Evolutionary conservation across 2,888 invertebrate genomes (phyloP).

Genomic region (Biston betularia): DNA sequence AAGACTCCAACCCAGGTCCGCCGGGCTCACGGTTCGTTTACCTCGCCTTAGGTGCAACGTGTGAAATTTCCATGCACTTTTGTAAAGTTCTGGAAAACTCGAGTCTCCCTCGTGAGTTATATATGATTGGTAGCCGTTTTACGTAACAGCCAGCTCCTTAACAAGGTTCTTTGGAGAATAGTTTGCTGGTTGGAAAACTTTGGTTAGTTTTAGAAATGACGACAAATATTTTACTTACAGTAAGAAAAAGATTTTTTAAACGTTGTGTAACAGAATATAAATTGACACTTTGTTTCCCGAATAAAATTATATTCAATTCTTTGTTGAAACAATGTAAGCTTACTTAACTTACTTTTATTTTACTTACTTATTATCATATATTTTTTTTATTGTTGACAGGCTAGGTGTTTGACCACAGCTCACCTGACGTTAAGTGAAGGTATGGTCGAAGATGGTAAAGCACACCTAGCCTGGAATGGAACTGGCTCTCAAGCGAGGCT

Average conservation of each 20-base stretch:
- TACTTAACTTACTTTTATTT: too few species aligned
- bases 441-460: too few species aligned
- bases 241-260: neutral
- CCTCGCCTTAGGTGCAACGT: slow-evolving; percentile 49
- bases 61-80: slow-evolving; percentile 45
- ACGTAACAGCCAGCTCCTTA: slow-evolving; percentile 13
- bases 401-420: too few species aligned
- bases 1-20: slow-evolving; percentile 9
- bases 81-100: slow-evolving; percentile 25
- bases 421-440: too few species aligned
- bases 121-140: slow-evolving; percentile 30
- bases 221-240: neutral
- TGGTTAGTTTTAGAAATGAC: neutral
- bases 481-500: too few species aligned
- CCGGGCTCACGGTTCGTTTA: slow-evolving; percentile 56
- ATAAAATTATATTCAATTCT: too few species aligned
- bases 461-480: too few species aligned
- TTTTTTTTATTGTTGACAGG: too few species aligned
- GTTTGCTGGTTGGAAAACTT: slow-evolving; percentile 7
- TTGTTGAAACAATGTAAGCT: too few species aligned
- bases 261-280: too few species aligned
- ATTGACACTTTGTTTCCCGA: too few species aligned
- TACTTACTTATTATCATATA: too few species aligned
- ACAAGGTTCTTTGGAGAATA: slow-evolving; percentile 10
- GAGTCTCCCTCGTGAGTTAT: slow-evolving; percentile 20